Evolutionary conservation across 2,797 vertebrate genomes (phyloP).

Genomic region (Silurus lanzhouensis): DNA sequence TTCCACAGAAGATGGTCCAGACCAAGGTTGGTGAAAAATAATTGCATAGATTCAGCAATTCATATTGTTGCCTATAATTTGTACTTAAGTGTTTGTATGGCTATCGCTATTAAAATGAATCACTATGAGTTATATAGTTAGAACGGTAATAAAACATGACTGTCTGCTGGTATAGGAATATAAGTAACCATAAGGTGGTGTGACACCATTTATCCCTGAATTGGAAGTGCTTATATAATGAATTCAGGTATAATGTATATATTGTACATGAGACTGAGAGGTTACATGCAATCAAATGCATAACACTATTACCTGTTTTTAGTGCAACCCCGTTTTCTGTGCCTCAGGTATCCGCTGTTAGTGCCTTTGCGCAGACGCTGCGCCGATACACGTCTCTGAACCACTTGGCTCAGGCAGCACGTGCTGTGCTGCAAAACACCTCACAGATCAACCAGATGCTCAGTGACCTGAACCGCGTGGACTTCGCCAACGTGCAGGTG

Average conservation of each 20-base stretch:
- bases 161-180: neutral
- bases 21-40: slow-evolving; percentile 82
- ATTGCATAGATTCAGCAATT: no score
- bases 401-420: slow-evolving; percentile 95
- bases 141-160: neutral
- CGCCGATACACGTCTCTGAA: slow-evolving; percentile 97
- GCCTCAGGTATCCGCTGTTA: slow-evolving; percentile 90
- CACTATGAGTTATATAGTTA: neutral
- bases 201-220: no score
- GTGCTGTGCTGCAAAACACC: slow-evolving; percentile 95
- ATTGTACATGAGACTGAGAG: no score
- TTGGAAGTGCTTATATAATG: neutral
- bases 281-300: neutral
- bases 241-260: neutral
- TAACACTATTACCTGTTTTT: neutral
- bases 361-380: slow-evolving; percentile 96
- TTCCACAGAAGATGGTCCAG: slow-evolving; percentile 91
- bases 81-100: neutral
- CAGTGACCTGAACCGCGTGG: slow-evolving; percentile 96
- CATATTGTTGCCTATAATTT: neutral
- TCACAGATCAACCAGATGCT: slow-evolving; percentile 99
- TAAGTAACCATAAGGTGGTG: neutral
- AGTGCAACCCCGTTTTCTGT: neutral
- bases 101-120: neutral
- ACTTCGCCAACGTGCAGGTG: slow-evolving; percentile 98